Percentiles rank a stretch among this genome's conserved stretches.
These are phyloP conservation scores for Leguminivora glycinivorella DNA, from an alignment of 1,140 invertebrate species.

Conservation along the genomic window DNA sequence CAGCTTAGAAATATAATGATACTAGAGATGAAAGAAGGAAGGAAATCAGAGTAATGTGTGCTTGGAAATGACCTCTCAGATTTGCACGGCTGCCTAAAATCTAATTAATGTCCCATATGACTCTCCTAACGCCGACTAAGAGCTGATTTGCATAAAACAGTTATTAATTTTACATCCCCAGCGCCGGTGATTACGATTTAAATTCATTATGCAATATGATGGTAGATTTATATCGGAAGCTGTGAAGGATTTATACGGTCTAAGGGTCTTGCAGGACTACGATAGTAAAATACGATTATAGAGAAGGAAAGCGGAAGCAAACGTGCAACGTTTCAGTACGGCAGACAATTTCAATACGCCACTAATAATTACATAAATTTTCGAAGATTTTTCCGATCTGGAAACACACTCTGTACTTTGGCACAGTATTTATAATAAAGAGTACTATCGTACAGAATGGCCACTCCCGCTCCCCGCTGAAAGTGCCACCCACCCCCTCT, in stretches of 20 bases:
- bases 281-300: neutral
- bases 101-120: constrained; percentile 7
- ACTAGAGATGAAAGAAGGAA: neutral
- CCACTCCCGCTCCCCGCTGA: too few species aligned
- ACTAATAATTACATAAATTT: too few species aligned
- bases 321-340: too few species aligned
- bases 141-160: constrained; percentile 20
- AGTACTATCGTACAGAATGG: too few species aligned
- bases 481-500: too few species aligned
- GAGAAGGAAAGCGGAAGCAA: too few species aligned
- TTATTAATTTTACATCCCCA: constrained; percentile 19
- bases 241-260: constrained; percentile 19
- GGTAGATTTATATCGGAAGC: constrained; percentile 11
- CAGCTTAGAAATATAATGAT: too few species aligned
- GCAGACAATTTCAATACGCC: too few species aligned
- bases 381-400: too few species aligned
- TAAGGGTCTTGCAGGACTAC: neutral
- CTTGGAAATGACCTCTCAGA: neutral
- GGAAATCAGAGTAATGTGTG: neutral
- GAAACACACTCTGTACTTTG: too few species aligned
- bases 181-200: constrained; percentile 10
- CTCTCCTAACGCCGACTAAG: neutral
- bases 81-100: neutral
- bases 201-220: constrained; percentile 29
- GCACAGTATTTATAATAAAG: too few species aligned